Conservation (phyloP, 2,797 vertebrate species). For the Typhlichthys eigenmanni region DNA sequence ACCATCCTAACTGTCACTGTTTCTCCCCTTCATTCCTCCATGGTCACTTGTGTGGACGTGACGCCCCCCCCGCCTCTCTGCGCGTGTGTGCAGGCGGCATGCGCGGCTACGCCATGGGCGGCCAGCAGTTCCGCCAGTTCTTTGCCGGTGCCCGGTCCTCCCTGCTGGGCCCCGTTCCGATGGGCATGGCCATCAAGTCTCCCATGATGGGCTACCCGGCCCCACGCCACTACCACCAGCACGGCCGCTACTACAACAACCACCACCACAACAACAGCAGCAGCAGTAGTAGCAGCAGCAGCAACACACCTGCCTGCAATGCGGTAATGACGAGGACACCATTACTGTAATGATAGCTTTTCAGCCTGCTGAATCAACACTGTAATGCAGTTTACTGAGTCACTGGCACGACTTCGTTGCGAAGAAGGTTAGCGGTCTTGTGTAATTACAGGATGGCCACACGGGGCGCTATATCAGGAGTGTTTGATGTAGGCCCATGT, state of each 20-base stretch:
- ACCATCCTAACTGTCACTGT: no score
- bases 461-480: no score
- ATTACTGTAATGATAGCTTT: background rate
- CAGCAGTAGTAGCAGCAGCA: slow-evolving; percentile 51
- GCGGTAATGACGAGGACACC: slow-evolving; percentile 47
- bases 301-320: slow-evolving; percentile 23
- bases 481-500: no score
- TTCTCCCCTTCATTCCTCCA: background rate
- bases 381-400: no score
- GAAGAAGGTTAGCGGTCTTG: no score
- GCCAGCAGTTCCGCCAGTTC: slow-evolving; percentile 90
- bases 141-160: slow-evolving; percentile 88
- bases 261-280: background rate
- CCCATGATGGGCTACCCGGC: slow-evolving; percentile 82
- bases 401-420: no score
- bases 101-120: slow-evolving; percentile 84
- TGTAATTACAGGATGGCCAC: no score
- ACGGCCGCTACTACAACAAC: slow-evolving; percentile 82
- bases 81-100: slow-evolving; percentile 78
- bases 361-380: no score
- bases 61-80: background rate
- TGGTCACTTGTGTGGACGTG: background rate
- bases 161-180: slow-evolving; percentile 90
- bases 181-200: slow-evolving; percentile 88
- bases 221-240: slow-evolving; percentile 80